Percentiles rank a stretch among this genome's conserved stretches.
Evolutionary conservation across 2,888 invertebrate species (phyloP).

Genomic region (Perithous albicinctus): DNA sequence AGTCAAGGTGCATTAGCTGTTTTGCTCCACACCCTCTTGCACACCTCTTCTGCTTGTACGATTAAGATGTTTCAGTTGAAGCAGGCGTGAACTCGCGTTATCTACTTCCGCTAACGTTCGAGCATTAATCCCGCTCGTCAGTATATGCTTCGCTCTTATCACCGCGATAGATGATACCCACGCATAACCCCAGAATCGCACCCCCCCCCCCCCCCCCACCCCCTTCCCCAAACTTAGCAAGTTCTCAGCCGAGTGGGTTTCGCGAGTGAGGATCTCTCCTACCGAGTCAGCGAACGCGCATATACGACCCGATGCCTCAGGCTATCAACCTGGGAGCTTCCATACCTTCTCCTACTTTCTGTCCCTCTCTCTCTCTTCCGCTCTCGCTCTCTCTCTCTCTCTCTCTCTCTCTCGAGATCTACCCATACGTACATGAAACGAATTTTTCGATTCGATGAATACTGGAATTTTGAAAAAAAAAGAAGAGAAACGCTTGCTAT

Average conservation of each 20-base stretch:
- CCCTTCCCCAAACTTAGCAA: not conserved
- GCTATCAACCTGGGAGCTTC: conserved; percentile 18
- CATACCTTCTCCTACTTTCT: not conserved
- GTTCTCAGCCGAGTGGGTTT: conserved; percentile 15
- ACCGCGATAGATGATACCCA: conserved; percentile 50
- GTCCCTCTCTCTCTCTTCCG: not conserved
- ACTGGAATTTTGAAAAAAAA: conserved; percentile 16
- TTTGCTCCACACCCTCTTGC: conserved; percentile 41
- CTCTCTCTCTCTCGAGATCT: conserved; percentile 2
- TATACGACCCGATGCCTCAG: conserved; percentile 19
- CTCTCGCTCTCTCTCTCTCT: not conserved
- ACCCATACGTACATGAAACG: conserved; percentile 24
- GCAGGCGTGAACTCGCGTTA: conserved; percentile 23
- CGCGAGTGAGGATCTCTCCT: conserved; percentile 23
- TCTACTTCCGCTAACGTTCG: conserved; percentile 47
- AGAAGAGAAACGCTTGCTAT: conserved; percentile 8
- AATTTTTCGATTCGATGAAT: conserved; percentile 44
- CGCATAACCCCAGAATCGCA: conserved; percentile 18
- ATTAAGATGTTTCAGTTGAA: conserved; percentile 51
- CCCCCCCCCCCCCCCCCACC: no score
- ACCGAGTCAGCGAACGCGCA: conserved; percentile 33
- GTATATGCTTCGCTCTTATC: conserved; percentile 50
- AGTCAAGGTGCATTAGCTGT: conserved; percentile 28
- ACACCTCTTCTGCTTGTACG: conserved; percentile 36
- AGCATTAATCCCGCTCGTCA: conserved; percentile 58